These are phyloP conservation scores for Corythaeola cristata DNA, from an alignment of 2,113 vertebrate genomes.

Conservation along the genomic window DNA sequence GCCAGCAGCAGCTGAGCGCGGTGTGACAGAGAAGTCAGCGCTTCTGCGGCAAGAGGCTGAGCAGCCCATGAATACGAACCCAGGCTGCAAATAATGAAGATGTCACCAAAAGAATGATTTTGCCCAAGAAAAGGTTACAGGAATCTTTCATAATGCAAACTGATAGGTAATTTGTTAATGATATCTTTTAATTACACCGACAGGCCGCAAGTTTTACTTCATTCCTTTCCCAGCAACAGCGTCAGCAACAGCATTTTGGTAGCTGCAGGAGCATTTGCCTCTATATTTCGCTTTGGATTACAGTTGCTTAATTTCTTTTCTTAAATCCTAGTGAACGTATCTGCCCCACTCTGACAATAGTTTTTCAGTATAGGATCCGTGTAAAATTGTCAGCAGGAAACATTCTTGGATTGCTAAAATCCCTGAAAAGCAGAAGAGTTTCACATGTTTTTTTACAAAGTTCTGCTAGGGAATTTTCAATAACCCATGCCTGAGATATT, in stretches of 20 bases:
- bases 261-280: background rate
- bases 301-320: background rate
- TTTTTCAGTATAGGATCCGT: background rate
- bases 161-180: background rate
- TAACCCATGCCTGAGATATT: background rate
- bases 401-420: background rate
- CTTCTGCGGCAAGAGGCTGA: background rate
- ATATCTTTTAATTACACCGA: background rate
- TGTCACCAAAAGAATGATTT: background rate
- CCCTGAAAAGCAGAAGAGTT: background rate
- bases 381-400: background rate
- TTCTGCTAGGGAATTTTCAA: background rate
- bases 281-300: background rate
- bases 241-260: background rate
- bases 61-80: rapidly evolving
- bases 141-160: background rate
- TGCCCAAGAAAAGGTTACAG: background rate
- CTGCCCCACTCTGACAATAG: rapidly evolving
- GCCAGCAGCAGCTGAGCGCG: rapidly evolving
- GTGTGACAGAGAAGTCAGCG: background rate
- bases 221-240: rapidly evolving
- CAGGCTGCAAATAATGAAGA: background rate
- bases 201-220: background rate
- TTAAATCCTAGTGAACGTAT: background rate
- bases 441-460: background rate